Conservation (phyloP, 2,888 invertebrate species). For the Drosophila cognata region DNA sequence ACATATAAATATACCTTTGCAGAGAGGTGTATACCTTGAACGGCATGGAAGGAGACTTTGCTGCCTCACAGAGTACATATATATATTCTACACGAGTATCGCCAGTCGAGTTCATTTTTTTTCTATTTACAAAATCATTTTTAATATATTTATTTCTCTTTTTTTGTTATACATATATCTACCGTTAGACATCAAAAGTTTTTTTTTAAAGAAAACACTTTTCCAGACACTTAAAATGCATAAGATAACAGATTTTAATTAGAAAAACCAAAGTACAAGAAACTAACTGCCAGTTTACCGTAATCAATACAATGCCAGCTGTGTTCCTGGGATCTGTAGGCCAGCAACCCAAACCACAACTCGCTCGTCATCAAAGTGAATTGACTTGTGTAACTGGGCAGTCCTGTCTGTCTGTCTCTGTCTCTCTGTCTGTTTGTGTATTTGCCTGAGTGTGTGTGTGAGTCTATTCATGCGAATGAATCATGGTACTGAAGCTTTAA, state of each 20-base stretch:
- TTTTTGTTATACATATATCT: not conserved
- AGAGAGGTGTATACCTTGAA: not conserved
- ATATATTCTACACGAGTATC: not conserved
- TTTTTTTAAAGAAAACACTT: not conserved
- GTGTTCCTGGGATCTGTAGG: not conserved
- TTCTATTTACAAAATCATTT: not conserved
- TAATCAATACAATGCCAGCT: conserved; percentile 29
- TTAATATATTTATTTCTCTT: not conserved
- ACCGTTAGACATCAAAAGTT: not conserved
- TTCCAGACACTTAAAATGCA: conserved; percentile 55
- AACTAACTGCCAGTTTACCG: conserved; percentile 5
- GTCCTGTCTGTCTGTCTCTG: not conserved
- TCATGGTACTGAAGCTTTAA: conserved; percentile 74
- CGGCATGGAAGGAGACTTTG: not conserved
- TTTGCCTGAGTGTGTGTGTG: conserved; percentile 7
- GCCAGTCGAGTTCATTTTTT: not conserved
- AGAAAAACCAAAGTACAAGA: conserved; percentile 18
- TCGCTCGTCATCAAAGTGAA: conserved; percentile 66
- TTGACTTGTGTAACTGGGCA: conserved; percentile 72
- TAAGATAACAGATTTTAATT: conserved; percentile 61
- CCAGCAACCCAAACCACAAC: conserved; percentile 19
- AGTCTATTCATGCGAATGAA: conserved; percentile 62
- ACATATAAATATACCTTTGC: not conserved
- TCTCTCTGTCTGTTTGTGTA: not conserved
- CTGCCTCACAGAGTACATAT: no score